These are phyloP conservation scores for Botia almorhae DNA, from an alignment of 2,797 vertebrate genomes.

Conservation along the genomic window DNA sequence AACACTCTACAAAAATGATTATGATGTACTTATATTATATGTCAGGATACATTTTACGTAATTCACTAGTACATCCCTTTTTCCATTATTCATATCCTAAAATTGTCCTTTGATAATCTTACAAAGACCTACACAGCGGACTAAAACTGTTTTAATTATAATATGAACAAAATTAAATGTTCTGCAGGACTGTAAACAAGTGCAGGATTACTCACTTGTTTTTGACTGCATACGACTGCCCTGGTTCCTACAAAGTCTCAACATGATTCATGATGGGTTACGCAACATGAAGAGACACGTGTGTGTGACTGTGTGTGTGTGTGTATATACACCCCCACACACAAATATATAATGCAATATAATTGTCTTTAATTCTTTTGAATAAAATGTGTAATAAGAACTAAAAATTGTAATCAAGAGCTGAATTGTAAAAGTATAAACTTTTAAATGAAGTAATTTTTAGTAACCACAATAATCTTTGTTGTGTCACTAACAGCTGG, in stretches of 20 bases:
- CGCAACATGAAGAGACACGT: constrained; percentile 22
- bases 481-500: neutral
- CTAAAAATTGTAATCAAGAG: no score
- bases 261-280: constrained; percentile 45
- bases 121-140: neutral
- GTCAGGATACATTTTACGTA: neutral
- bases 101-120: neutral
- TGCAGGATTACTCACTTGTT: constrained; percentile 35
- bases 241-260: constrained; percentile 15
- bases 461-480: neutral
- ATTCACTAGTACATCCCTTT: neutral
- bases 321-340: no score
- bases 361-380: no score
- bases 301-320: neutral
- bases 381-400: no score
- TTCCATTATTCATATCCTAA: constrained; percentile 10
- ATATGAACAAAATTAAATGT: constrained; percentile 12
- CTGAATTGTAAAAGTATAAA: no score
- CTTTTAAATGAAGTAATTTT: no score
- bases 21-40: neutral
- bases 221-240: constrained; percentile 38
- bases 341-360: no score
- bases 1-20: neutral
- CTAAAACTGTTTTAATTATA: constrained; percentile 19
- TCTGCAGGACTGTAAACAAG: constrained; percentile 43